Conservation (phyloP, 1,140 invertebrate genomes). For the Panulirus ornatus region DNA sequence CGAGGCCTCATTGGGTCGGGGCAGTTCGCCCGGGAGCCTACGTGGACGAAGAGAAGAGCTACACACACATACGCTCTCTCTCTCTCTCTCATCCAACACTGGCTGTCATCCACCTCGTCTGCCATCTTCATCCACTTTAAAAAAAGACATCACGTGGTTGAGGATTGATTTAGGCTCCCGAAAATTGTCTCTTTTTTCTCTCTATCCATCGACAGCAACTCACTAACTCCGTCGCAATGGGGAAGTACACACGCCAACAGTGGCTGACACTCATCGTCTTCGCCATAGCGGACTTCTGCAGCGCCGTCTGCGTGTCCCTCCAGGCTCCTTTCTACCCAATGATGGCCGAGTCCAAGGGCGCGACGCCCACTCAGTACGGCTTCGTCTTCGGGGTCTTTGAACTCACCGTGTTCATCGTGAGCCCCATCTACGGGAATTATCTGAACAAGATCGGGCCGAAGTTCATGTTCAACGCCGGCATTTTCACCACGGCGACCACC, state of each 20-base stretch:
- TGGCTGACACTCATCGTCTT: constrained; percentile 91
- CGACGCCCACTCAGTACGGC: constrained; percentile 91
- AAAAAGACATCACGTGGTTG: background rate
- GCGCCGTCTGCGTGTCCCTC: constrained; percentile 91
- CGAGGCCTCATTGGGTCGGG: background rate
- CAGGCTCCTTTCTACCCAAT: constrained; percentile 80
- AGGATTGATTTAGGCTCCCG: background rate
- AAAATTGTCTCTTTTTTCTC: too few species aligned
- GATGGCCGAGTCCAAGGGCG: constrained; percentile 92
- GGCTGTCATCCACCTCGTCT: constrained; percentile 12
- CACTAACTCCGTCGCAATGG: constrained; percentile 10
- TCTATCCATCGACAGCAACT: background rate
- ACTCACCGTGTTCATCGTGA: constrained; percentile 91
- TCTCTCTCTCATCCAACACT: background rate
- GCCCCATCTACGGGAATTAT: constrained; percentile 93
- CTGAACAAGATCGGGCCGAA: constrained; percentile 90
- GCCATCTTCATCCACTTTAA: background rate
- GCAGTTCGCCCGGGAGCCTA: constrained; percentile 65
- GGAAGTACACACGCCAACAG: constrained; percentile 86
- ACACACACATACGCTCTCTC: too few species aligned
- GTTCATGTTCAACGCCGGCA: constrained; percentile 91
- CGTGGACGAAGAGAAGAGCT: background rate
- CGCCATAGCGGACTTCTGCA: constrained; percentile 91
- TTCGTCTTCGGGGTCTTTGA: constrained; percentile 96
- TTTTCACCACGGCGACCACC: constrained; percentile 86